Conservation (phyloP, 2,113 vertebrate species). For the Agapornis roseicollis region DNA sequence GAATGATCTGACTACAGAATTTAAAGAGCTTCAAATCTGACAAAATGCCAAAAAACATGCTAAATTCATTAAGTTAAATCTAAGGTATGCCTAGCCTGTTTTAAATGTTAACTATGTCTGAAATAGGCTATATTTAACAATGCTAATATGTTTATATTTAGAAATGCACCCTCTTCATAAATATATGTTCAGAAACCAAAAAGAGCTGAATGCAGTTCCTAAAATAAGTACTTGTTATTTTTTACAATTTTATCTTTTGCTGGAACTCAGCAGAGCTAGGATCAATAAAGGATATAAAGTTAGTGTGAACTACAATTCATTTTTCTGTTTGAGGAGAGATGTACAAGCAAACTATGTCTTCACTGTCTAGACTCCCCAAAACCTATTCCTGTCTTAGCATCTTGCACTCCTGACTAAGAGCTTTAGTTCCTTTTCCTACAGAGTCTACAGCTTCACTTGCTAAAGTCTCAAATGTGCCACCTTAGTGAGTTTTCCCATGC, state of each 20-base stretch:
- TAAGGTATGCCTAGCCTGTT: background rate
- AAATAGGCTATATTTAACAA: background rate
- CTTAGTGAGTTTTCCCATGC: background rate
- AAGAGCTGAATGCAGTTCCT: background rate
- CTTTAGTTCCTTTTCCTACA: background rate
- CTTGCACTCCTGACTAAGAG: background rate
- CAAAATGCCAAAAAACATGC: background rate
- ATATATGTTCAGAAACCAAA: background rate
- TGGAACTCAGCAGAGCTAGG: background rate
- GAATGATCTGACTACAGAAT: background rate
- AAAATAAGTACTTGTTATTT: background rate
- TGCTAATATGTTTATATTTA: background rate
- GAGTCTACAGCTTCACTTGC: background rate
- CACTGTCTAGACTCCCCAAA: background rate
- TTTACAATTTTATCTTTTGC: background rate
- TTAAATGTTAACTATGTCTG: background rate
- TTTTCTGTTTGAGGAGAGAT: background rate
- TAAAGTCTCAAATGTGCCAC: background rate
- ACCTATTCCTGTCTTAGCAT: background rate
- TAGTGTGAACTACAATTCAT: background rate
- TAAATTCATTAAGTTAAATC: background rate
- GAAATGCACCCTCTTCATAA: background rate
- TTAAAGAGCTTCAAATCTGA: constrained; percentile 1
- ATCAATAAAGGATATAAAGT: background rate
- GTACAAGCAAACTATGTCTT: background rate